phyloP scores from a whole-genome alignment of 2,797 vertebrate species.

The Nyctalus aviator region DNA sequence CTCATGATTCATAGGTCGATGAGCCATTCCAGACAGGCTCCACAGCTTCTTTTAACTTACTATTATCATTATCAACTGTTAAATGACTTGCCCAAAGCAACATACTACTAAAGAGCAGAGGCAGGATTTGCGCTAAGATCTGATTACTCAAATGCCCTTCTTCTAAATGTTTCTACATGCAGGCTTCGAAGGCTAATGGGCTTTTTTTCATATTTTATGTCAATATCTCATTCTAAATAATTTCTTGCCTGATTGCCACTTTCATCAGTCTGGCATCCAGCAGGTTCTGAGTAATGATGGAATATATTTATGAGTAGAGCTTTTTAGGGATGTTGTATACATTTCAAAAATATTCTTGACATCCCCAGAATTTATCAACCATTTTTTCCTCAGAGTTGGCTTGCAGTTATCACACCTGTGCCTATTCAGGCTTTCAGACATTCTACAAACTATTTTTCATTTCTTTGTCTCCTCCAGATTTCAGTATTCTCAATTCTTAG shows the following conservation, averaged over 20 bases:
- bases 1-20: no score
- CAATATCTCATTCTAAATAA: conserved; percentile 54
- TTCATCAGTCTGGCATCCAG: conserved; percentile 33
- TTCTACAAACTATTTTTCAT: background rate
- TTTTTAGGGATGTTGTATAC: conserved; percentile 51
- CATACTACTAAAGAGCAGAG: background rate
- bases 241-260: conserved; percentile 60
- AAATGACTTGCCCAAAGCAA: background rate
- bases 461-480: conserved; percentile 66
- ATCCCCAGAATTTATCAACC: conserved; percentile 4
- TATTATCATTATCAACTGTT: background rate
- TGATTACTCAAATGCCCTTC: background rate
- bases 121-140: background rate
- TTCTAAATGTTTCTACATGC: conserved; percentile 16
- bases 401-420: conserved; percentile 61
- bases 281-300: conserved; percentile 15
- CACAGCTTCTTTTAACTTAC: background rate
- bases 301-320: conserved; percentile 39
- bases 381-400: conserved; percentile 63
- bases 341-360: conserved; percentile 51
- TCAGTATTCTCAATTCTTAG: conserved; percentile 50
- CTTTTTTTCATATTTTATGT: conserved; percentile 60
- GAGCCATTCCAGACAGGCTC: no score
- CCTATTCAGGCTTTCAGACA: conserved; percentile 58
- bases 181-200: conserved; percentile 21